Evolutionary conservation across 64 coral and sea anemone species (phyloP).

Genomic region (Hydrozoanthus tunicans): DNA sequence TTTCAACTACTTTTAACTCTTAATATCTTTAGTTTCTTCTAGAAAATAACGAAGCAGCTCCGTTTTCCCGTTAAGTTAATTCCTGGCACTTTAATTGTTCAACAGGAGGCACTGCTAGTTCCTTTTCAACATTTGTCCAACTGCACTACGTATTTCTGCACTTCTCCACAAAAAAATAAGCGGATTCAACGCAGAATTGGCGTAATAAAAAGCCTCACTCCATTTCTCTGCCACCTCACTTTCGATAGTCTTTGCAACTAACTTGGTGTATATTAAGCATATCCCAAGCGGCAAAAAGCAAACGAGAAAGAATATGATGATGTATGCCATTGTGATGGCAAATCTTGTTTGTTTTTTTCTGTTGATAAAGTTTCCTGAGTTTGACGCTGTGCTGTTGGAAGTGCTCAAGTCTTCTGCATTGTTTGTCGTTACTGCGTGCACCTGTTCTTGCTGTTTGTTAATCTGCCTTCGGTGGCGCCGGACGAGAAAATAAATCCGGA

Average conservation of each 20-base stretch:
- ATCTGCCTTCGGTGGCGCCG: conserved; percentile 4
- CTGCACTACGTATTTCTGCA: background rate
- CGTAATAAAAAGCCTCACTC: conserved; percentile 18
- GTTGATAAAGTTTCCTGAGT: background rate
- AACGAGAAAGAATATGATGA: background rate
- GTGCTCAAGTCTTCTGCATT: background rate
- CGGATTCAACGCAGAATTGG: conserved; percentile 38
- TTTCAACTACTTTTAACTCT: too few relatives aligned
- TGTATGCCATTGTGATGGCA: background rate
- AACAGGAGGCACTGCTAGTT: background rate
- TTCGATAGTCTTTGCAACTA: background rate
- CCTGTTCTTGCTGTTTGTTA: background rate
- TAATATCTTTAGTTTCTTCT: too few relatives aligned
- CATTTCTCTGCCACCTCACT: background rate
- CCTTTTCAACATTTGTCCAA: background rate
- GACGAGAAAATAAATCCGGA: conserved; percentile 5
- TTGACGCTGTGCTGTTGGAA: background rate
- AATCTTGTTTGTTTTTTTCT: background rate
- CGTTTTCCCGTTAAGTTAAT: too few relatives aligned
- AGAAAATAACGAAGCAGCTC: too few relatives aligned
- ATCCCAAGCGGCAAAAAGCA: conserved; percentile 6
- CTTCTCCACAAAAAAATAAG: conserved; percentile 23
- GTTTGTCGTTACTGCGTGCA: background rate
- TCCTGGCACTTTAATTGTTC: too few relatives aligned
- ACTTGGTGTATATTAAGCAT: background rate